A percentile compares a stretch with the other conserved stretches of the same genome.
Evolutionary conservation across 2,797 vertebrate genomes (phyloP).

Genomic region (Pteronotus mesoamericanus): DNA sequence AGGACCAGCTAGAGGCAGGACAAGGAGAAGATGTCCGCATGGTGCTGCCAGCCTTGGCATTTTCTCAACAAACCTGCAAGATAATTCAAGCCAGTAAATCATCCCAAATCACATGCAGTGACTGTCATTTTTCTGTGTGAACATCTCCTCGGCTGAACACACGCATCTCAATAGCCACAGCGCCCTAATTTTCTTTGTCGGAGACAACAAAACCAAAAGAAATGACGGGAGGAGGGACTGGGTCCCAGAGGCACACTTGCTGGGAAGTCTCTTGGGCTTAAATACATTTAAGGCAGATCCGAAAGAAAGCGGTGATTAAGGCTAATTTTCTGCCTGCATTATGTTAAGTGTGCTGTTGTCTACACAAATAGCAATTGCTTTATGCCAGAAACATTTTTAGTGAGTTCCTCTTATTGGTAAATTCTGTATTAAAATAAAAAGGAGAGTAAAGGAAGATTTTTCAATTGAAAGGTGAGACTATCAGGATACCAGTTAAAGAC

Average conservation of each 20-base stretch:
- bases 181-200: constrained; percentile 74
- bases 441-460: background rate
- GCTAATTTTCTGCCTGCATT: constrained; percentile 81
- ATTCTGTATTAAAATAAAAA: constrained; percentile 20
- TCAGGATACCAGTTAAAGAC: background rate
- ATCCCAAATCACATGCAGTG: constrained; percentile 75
- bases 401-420: constrained; percentile 69
- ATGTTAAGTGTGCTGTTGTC: constrained; percentile 69
- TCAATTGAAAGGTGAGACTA: constrained; percentile 54
- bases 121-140: constrained; percentile 77
- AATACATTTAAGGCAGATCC: constrained; percentile 51
- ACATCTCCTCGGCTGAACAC: constrained; percentile 71
- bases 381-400: constrained; percentile 56
- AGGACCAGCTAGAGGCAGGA: background rate
- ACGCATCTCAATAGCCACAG: constrained; percentile 71
- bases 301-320: constrained; percentile 76
- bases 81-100: constrained; percentile 80
- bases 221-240: constrained; percentile 69
- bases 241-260: constrained; percentile 63
- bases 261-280: constrained; percentile 66
- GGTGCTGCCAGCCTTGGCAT: constrained; percentile 46
- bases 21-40: background rate
- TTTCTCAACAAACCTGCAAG: constrained; percentile 55
- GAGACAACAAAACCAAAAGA: constrained; percentile 77
- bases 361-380: constrained; percentile 70